Conservation (phyloP, 30 jellyfish, hydroid and myxozoan species). For the Aurelia coerulea region DNA sequence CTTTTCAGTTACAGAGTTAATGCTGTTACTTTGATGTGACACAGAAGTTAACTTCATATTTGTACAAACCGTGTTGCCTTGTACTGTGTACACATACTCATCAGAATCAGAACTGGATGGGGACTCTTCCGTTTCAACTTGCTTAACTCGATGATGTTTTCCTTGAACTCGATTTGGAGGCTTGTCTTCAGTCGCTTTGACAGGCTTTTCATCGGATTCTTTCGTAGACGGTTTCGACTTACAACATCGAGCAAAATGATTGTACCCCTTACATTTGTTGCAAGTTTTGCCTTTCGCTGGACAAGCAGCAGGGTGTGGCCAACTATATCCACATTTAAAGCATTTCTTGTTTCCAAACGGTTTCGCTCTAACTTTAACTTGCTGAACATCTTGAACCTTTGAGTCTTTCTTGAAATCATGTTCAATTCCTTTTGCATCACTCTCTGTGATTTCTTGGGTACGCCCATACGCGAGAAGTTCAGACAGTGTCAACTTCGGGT, state of each 20-base stretch:
- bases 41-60: too few species aligned
- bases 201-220: neutral
- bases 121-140: too few species aligned
- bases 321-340: slow-evolving; percentile 22
- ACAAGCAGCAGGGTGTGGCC: slow-evolving; percentile 26
- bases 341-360: slow-evolving; percentile 18
- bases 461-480: too few species aligned
- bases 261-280: slow-evolving; percentile 14
- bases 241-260: slow-evolving; percentile 7
- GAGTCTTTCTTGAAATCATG: neutral
- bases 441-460: too few species aligned
- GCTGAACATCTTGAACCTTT: neutral
- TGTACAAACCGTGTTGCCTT: too few species aligned
- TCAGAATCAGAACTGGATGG: too few species aligned
- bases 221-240: neutral
- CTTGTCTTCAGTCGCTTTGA: neutral
- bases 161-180: neutral
- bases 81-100: too few species aligned
- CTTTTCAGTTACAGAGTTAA: too few species aligned
- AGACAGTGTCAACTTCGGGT: too few species aligned
- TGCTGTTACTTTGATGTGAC: too few species aligned
- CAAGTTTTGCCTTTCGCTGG: slow-evolving; percentile 40
- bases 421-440: too few species aligned
- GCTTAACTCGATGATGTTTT: too few species aligned
- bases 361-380: neutral